Percentiles rank a stretch among this genome's conserved stretches.
These are phyloP conservation scores for Danio tinwini DNA, from an alignment of 2,797 vertebrate species.

Conservation along the genomic window DNA sequence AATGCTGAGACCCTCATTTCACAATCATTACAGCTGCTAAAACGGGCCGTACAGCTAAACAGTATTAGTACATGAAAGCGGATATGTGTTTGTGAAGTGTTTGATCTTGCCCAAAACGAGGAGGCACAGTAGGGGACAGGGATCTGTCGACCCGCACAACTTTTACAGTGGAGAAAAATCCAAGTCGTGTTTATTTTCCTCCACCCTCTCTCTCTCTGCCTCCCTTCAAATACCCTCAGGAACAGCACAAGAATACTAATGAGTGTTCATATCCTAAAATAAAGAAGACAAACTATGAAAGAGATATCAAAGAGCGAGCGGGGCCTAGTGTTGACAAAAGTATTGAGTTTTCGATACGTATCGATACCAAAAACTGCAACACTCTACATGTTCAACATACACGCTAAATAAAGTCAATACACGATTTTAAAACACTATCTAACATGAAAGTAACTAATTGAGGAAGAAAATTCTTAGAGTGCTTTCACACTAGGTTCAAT, in stretches of 20 bases:
- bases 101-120: constrained; percentile 57
- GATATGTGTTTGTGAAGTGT: constrained; percentile 53
- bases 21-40: constrained; percentile 56
- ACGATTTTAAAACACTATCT: no score
- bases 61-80: constrained; percentile 59
- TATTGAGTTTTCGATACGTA: no score
- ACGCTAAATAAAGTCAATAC: no score
- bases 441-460: no score
- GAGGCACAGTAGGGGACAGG: constrained; percentile 53
- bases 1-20: constrained; percentile 42
- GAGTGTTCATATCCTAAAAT: constrained; percentile 48
- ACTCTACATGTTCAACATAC: no score
- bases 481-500: no score
- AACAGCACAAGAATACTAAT: constrained; percentile 49
- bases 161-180: constrained; percentile 30
- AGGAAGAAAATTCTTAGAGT: no score
- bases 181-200: constrained; percentile 39
- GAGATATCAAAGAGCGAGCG: neutral
- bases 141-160: constrained; percentile 25
- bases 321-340: no score
- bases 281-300: constrained; percentile 40
- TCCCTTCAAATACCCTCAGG: constrained; percentile 21
- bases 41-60: constrained; percentile 52
- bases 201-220: constrained; percentile 20
- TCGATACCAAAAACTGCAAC: no score